These are phyloP conservation scores for Scalopus aquaticus DNA, from an alignment of 2,113 vertebrate genomes.

Conservation along the genomic window DNA sequence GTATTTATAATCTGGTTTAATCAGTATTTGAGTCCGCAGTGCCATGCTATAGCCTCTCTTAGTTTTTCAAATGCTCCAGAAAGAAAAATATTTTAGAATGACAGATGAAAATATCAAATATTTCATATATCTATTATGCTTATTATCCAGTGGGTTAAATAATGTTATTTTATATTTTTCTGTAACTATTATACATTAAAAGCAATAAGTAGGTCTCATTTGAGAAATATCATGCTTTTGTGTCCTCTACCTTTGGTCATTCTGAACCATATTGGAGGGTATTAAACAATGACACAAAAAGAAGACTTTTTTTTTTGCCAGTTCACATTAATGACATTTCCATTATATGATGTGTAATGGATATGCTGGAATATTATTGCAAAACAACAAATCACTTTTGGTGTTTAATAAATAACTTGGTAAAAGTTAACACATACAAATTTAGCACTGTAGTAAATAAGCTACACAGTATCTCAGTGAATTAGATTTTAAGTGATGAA, in stretches of 20 bases:
- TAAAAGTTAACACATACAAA: constrained; percentile 16
- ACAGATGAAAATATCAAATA: not conserved
- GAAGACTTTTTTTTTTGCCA: not conserved
- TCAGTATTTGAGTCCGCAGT: not conserved
- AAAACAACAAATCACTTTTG: constrained; percentile 20
- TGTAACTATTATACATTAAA: not conserved
- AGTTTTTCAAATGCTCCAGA: not conserved
- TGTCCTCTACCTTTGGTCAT: not conserved
- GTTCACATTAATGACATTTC: not conserved
- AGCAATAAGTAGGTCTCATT: not conserved
- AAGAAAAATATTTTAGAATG: not conserved
- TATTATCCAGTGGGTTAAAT: not conserved
- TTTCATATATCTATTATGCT: not conserved
- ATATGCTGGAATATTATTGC: not conserved
- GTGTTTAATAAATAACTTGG: not conserved
- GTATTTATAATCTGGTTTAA: not conserved
- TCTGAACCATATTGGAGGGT: not conserved
- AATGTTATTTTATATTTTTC: not conserved
- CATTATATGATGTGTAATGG: not conserved
- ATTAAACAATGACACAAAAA: not conserved
- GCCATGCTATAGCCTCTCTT: not conserved
- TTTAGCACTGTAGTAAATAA: not conserved
- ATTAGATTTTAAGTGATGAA: constrained; percentile 18
- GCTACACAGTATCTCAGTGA: not conserved
- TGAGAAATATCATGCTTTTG: not conserved